A percentile compares a stretch with the other conserved stretches of the same genome.
These are phyloP conservation scores for Etheostoma nigrum DNA, from an alignment of 2,797 vertebrate species.

Conservation along the genomic window DNA sequence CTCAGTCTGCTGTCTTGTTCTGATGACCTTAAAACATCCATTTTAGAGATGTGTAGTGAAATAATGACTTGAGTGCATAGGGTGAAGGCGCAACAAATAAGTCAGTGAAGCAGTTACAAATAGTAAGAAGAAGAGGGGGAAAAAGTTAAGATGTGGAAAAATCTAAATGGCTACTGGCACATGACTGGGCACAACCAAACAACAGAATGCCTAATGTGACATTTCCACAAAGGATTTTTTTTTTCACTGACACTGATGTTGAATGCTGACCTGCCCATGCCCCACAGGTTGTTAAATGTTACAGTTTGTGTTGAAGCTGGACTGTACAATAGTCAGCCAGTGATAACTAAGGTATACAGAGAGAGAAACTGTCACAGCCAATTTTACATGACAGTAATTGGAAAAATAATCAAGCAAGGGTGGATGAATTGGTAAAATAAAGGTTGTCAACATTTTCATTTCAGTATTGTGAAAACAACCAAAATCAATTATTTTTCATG, in stretches of 20 bases:
- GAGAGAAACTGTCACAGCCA: slow-evolving; percentile 30
- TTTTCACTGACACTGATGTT: slow-evolving; percentile 18
- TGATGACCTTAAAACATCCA: slow-evolving; percentile 72
- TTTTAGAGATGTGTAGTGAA: slow-evolving; percentile 61
- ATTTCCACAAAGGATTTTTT: slow-evolving; percentile 57
- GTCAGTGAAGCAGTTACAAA: slow-evolving; percentile 64
- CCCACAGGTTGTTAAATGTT: slow-evolving; percentile 47
- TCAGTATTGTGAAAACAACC: slow-evolving; percentile 26
- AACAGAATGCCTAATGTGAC: slow-evolving; percentile 61
- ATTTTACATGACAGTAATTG: slow-evolving; percentile 58
- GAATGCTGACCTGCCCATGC: slow-evolving; percentile 31
- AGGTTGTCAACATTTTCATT: slow-evolving; percentile 37
- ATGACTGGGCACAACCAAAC: slow-evolving; percentile 49
- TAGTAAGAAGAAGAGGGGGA: slow-evolving; percentile 24
- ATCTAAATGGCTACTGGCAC: slow-evolving; percentile 46
- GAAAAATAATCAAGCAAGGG: slow-evolving; percentile 46
- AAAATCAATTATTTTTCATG: slow-evolving; percentile 24
- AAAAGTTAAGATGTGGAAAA: not conserved
- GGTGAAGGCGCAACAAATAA: slow-evolving; percentile 53
- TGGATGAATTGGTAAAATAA: slow-evolving; percentile 27
- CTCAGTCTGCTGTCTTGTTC: slow-evolving; percentile 47
- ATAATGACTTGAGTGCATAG: slow-evolving; percentile 67
- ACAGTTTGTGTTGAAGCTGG: slow-evolving; percentile 44
- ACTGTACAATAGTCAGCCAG: slow-evolving; percentile 32
- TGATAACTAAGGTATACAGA: slow-evolving; percentile 46